Evolutionary conservation across 2,888 invertebrate genomes (phyloP), one percentile per base, ranked within the genome.

Genomic region (Aphidius colemani): DNA sequence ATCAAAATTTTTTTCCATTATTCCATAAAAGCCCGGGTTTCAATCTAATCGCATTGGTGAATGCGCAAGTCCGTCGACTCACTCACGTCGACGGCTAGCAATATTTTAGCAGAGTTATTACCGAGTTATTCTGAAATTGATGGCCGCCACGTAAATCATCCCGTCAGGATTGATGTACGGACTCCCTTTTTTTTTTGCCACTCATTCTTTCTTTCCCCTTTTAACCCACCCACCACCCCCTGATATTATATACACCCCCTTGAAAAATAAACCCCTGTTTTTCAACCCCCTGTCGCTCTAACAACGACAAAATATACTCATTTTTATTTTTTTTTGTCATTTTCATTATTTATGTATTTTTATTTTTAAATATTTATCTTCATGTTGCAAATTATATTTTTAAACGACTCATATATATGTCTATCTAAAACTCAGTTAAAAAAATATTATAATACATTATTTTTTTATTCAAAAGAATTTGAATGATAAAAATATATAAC

Each of bases 121-220:
- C 76, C 76, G 73, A 76, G 76, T 77, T 77, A 76, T 77, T 76
- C 74, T 73, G 74, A 75, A 75, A 76, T 75, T 76, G 76, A 77
- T 75, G 77, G 77, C 75, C 71, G 73, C 71, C 74, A 71, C 74
- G 77, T 77, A 76, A 76, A 77, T 77, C 77, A 76, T 77, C 70
- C 74, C 74, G 75, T 73, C 75, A 72, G 72, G 71, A 76, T 75
- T 74, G 75, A 76, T 75, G 76, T 74, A 75, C 72, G 74, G 67
- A 71, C 71, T n/a, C n/a, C n/a, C n/a, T 50, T 61, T 67, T 46
- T n/a, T 61, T 67, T 61, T 62, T 63, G 58, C 48, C 58, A 63
- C 64, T 63, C 61, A 64, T 66, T 62, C 60, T 67, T 69, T 63
- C 58, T 49, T 48, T 45, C 55, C 46, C 60, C 61, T 50, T 63